Evolutionary conservation across 2,888 invertebrate genomes (phyloP).

Genomic region (Ecdyonurus torrentis): DNA sequence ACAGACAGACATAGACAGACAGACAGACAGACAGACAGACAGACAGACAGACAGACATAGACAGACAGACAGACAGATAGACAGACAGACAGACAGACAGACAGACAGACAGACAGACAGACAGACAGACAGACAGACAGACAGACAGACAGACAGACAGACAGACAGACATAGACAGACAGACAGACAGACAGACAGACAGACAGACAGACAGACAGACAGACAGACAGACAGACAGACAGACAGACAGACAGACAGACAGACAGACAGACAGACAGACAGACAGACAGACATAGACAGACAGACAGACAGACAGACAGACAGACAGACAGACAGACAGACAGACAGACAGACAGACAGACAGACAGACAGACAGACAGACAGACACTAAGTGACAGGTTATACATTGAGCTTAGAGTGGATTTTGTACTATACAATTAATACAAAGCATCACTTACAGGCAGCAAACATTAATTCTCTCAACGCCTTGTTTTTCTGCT

Average conservation of each 20-base stretch:
- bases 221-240: constrained; percentile 6
- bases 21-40: constrained; percentile 6
- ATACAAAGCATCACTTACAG: too few species aligned
- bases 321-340: constrained; percentile 1
- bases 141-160: constrained; percentile 6
- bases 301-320: too few species aligned
- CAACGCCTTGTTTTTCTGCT: too few species aligned
- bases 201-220: constrained; percentile 3
- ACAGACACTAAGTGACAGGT: too few species aligned
- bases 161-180: too few species aligned
- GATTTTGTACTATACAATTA: too few species aligned
- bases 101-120: constrained; percentile 5
- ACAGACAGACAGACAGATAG: too few species aligned
- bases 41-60: constrained; percentile 7
- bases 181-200: constrained; percentile 5
- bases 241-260: constrained; percentile 6
- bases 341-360: constrained; percentile 5
- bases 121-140: constrained; percentile 5
- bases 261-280: constrained; percentile 2
- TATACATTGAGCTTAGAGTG: too few species aligned
- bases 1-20: too few species aligned
- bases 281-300: too few species aligned
- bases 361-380: constrained; percentile 4
- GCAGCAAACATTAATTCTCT: too few species aligned
- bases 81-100: constrained; percentile 7